Evolutionary conservation across 2,797 vertebrate species (phyloP).

Genomic region (Cyclura pinguis): DNA sequence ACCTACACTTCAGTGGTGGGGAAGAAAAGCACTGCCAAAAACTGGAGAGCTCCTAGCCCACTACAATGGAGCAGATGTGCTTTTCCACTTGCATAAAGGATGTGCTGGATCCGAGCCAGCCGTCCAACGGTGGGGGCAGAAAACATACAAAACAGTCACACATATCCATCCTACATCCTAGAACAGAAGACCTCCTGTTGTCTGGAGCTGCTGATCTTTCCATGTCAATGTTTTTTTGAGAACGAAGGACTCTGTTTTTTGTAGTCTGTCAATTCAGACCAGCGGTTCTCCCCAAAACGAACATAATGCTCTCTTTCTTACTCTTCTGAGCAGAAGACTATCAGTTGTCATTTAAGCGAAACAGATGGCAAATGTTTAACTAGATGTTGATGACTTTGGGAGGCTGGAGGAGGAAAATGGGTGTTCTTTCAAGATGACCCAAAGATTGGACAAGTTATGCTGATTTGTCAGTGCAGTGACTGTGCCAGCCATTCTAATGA

Average conservation of each 20-base stretch:
- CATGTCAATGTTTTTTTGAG: neutral
- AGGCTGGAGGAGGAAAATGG: neutral
- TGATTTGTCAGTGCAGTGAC: neutral
- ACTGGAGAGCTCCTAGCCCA: neutral
- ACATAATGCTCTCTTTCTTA: slow-evolving; percentile 26
- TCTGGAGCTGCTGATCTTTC: neutral
- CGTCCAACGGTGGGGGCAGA: neutral
- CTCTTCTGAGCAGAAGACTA: slow-evolving; percentile 6
- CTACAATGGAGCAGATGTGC: no score
- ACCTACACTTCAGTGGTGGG: neutral
- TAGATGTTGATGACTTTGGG: neutral
- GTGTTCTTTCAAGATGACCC: slow-evolving; percentile 27
- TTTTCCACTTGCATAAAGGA: neutral
- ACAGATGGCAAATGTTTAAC: slow-evolving; percentile 42
- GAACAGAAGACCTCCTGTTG: slow-evolving; percentile 25
- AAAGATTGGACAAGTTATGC: slow-evolving; percentile 3
- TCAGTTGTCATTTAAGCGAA: slow-evolving; percentile 21
- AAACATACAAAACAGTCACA: neutral
- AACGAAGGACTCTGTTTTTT: neutral
- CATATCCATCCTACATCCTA: neutral
- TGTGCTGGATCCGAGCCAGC: neutral
- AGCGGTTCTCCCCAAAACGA: neutral
- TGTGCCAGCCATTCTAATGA: neutral
- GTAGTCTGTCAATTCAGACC: neutral
- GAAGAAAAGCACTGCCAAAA: neutral